Evolutionary conservation across 1,140 invertebrate species (phyloP), one percentile per base, ranked within the genome.

Genomic region (Tachypleus tridentatus): DNA sequence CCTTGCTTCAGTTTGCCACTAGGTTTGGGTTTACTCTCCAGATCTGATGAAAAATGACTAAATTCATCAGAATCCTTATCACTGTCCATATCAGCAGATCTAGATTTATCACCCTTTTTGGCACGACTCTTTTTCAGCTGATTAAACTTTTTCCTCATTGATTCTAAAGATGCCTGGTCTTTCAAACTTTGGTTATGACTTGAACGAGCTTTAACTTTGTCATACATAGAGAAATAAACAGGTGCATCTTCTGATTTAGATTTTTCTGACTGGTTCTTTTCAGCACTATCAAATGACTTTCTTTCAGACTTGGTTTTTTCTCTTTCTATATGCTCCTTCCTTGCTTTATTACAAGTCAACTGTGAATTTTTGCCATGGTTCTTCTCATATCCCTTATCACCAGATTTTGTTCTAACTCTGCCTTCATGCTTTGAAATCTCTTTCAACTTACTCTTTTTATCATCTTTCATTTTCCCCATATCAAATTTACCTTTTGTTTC

Each of bases 191-290:
- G 74, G 67, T 66, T 74, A 67, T 72, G 74, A 68, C 76, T 93
- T 49, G 92, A 95, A 57, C 93, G 83, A 4, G 93, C 89, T 78
- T 98, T 98, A 0, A 98, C 93, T 78, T 97, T 97, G 75, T 97
- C 95, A 76, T 98, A 98, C 94, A 98, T 98, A 51, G 93, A 97
- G 65, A 94, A 91, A 74, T 94, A 96, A 9, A 86, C 86, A 4
- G 89, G 89, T 67, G 88, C 91, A 72, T 93, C 90, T 72, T 91
- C 88, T 29, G 29, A 29, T 29, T 29, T 29, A 29, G 29, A 29
- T 29, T 29, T 29, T 29, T 29, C 29, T 29, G 29, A 29, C 29
- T 29, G 29, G 29, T 59, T 69, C 70, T 51, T 60, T 67, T 57
- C 67, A 60, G 63, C 70, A 58, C 53, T 67, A 66, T 47, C 60